Evolutionary conservation across 2,797 vertebrate genomes (phyloP), one percentile per base, ranked within the genome.

Genomic region (Halcyon badia): DNA sequence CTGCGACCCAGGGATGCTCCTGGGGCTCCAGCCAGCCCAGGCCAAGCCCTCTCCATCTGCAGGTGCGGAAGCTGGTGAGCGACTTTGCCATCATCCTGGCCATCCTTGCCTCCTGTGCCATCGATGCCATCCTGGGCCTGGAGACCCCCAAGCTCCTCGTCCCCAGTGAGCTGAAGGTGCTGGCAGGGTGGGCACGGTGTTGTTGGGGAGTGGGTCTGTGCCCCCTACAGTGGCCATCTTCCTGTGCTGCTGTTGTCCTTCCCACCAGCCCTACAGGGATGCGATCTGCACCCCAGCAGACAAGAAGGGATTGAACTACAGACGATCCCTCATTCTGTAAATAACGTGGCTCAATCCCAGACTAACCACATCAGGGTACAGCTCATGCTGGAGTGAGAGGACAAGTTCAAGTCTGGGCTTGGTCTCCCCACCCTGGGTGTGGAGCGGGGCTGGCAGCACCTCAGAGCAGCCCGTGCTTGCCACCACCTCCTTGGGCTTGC

Each of bases 31-130:
- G 60, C 39, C 42, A 91, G 79, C 56, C 35, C 18, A 30, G 56
- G 16, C 18, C 58, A 83, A 92, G 30, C 8, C 11, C 13, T 82
- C 41, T 90, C 68, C 31, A 19, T 5, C 31, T 75, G 80, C 90
- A 98, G 98, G 89, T 98, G 56, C 88, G 98, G 83, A 98, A 98
- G 70, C 64, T 97, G 49, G 96, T 98, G 73, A 95, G 98, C 0
- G 98, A 98, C 96, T 98, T 98, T 2, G 98, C 98, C 44, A 95
- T 98, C 39, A 96, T 98, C 91, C 75, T 98, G 95, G 97, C 98
- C 77, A 98, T 98, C 81, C 95, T 98, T 1, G 46, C 97, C 91
- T 98, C 98, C 97, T 98, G 98, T 2, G 30, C 91, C 10, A 18
- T 98, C 0, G 98, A 98, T 31, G 95, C 97, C 8, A 31, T 90